Conservation (phyloP, 2,888 invertebrate species). For the Diaprepes abbreviatus region DNA sequence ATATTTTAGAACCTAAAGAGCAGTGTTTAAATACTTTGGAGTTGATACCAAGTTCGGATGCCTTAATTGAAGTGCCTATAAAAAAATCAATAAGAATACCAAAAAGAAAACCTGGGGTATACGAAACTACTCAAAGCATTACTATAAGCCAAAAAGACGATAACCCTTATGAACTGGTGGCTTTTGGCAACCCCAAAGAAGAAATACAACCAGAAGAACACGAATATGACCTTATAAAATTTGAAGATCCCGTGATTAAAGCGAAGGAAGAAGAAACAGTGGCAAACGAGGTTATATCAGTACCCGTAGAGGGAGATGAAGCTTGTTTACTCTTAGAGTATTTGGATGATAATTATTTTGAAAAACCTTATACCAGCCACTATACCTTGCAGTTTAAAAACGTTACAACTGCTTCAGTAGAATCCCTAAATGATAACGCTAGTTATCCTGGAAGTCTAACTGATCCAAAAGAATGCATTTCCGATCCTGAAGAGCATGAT, state of each 20-base stretch:
- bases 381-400: conserved; percentile 54
- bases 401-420: conserved; percentile 59
- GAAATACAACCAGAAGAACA: conserved; percentile 44
- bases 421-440: conserved; percentile 60
- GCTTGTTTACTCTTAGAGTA: conserved; percentile 52
- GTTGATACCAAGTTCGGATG: conserved; percentile 64
- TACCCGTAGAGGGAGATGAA: conserved; percentile 57
- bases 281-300: conserved; percentile 48
- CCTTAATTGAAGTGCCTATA: conserved; percentile 66
- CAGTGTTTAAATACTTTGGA: conserved; percentile 63
- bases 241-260: conserved; percentile 40
- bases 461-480: conserved; percentile 52
- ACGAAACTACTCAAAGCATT: conserved; percentile 63
- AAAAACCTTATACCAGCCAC: conserved; percentile 51
- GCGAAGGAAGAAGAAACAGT: conserved; percentile 50
- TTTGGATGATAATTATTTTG: conserved; percentile 51
- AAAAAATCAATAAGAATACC: conserved; percentile 61
- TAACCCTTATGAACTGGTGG: conserved; percentile 49
- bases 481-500: conserved; percentile 56
- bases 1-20: conserved; percentile 57
- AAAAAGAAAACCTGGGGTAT: conserved; percentile 59
- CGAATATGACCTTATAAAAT: conserved; percentile 58
- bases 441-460: conserved; percentile 48
- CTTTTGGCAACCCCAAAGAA: conserved; percentile 45
- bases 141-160: conserved; percentile 48